Conservation (phyloP, 1,140 invertebrate species). For the Drosophila obscura region DNA sequence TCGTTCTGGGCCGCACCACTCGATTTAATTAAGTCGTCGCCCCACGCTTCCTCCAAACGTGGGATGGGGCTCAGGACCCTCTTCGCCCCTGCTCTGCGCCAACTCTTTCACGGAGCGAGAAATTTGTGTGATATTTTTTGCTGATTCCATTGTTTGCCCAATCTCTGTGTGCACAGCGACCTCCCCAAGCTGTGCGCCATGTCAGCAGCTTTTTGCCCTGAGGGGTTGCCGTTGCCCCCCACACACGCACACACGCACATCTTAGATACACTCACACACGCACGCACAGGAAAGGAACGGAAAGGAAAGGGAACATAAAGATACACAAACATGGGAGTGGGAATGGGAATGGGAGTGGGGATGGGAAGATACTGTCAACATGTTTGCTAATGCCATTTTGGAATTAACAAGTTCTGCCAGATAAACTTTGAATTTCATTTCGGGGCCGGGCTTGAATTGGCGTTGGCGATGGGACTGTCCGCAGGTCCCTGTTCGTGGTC, state of each 20-base stretch:
- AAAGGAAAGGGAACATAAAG: constrained; percentile 37
- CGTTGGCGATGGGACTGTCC: constrained; percentile 28
- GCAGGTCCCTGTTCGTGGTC: not conserved
- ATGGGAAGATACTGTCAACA: constrained; percentile 70
- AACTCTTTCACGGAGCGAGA: constrained; percentile 23
- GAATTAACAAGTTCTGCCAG: constrained; percentile 78
- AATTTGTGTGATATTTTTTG: constrained; percentile 61
- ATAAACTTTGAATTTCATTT: constrained; percentile 82
- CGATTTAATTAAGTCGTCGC: constrained; percentile 79
- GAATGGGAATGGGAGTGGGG: too few species aligned
- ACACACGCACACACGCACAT: not conserved
- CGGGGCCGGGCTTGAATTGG: constrained; percentile 31
- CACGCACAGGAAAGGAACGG: not conserved
- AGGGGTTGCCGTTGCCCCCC: constrained; percentile 15
- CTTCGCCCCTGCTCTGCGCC: not conserved
- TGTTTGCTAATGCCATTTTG: constrained; percentile 76
- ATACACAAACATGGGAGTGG: constrained; percentile 32
- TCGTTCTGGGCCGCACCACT: constrained; percentile 10
- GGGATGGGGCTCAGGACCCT: constrained; percentile 3
- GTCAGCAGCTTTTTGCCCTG: constrained; percentile 56
- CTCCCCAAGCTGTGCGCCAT: constrained; percentile 40
- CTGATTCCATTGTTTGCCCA: constrained; percentile 78
- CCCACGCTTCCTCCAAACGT: constrained; percentile 21
- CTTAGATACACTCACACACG: constrained; percentile 8
- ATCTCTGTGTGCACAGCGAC: constrained; percentile 71